Percentiles rank a stretch among this genome's conserved stretches.
These are phyloP conservation scores for Pachypsylla venusta DNA, from an alignment of 1,140 invertebrate genomes.

Conservation along the genomic window DNA sequence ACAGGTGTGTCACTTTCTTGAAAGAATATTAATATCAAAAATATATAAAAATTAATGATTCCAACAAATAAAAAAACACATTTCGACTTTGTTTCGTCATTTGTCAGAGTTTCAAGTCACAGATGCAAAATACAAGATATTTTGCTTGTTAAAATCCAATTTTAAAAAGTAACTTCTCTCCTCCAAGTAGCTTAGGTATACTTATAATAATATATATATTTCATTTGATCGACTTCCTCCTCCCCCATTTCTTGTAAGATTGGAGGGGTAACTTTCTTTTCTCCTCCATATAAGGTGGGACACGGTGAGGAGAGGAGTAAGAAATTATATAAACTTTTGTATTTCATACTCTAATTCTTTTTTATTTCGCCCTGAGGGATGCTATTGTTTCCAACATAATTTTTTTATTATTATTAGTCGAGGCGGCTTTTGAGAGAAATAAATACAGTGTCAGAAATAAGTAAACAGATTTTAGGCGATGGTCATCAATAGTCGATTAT, in stretches of 20 bases:
- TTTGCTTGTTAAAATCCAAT: slow-evolving; percentile 6
- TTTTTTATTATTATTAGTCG: slow-evolving; percentile 1
- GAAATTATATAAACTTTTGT: background rate
- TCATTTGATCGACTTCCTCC: background rate
- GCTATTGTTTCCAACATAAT: background rate
- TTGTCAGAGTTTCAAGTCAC: slow-evolving; percentile 6
- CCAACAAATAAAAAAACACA: background rate
- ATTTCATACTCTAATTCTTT: slow-evolving; percentile 7
- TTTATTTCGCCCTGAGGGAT: slow-evolving; percentile 9
- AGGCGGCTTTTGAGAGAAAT: background rate
- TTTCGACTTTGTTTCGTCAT: background rate
- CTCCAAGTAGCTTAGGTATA: too few species aligned
- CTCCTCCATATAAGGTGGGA: too few species aligned
- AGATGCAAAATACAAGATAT: background rate
- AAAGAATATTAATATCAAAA: background rate
- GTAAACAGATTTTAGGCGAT: too few species aligned
- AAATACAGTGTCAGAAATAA: too few species aligned
- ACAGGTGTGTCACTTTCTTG: background rate
- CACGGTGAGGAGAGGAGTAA: background rate
- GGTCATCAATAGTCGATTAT: too few species aligned
- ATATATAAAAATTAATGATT: background rate
- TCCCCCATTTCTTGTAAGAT: too few species aligned
- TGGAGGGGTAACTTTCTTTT: too few species aligned
- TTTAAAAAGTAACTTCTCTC: slow-evolving; percentile 9
- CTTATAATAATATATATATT: slow-evolving; percentile 1